Base-by-base conservation (phyloP, 2,113 vertebrate genomes). In the Dissostichus mawsoni region DNA sequence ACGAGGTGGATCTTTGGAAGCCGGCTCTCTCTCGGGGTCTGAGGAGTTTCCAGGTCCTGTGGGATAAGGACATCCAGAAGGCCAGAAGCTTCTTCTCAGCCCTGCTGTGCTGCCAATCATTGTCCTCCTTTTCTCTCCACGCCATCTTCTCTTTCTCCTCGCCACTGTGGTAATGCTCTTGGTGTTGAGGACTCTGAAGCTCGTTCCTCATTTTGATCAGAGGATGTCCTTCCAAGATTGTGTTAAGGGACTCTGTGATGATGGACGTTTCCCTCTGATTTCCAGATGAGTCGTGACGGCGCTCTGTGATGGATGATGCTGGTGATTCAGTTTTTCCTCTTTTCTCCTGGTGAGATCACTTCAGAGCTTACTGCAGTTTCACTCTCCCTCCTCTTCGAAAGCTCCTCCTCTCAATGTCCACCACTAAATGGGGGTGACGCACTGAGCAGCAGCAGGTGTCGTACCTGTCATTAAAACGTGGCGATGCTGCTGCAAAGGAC, bases 11-110 rank as follows among this genome's bases (percentile, higher is more conserved):
- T 36, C 94, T 90, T 80, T 92, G 93, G 87, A 94, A 92, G 78
- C 81, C 64, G 0, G 84, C 78, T 62, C 90, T 90, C 25, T 94
- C 91, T 0, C 91, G 52, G 51, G 89, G 78, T 86, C 87, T 89
- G 74, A 95, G 91, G 72, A 93, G 80, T 59, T 84, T 92, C 88
- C 90, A 88, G 68, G 91, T 94, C 81, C 91, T 82, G 69, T 90
- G 74, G 41, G 92, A 92, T 81, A 95, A 82, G 78, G 82, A 86
- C 85, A 87, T 82, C 94, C 93, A 94, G 81, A 95, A 94, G 59
- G 92, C 91, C 73, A 92, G 82, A 48, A 94, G 86, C 83, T 93
- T 95, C 88, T 92, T 94, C 84, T 94, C 94, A 25, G 90, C 87
- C 75, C 90, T 92, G 65, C 84, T 74, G 76, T 75, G 81, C 80